A percentile compares a stretch with the other conserved stretches of the same genome.
These are phyloP conservation scores for Tenthredo distinguenda DNA, from an alignment of 2,888 invertebrate genomes.

Conservation along the genomic window DNA sequence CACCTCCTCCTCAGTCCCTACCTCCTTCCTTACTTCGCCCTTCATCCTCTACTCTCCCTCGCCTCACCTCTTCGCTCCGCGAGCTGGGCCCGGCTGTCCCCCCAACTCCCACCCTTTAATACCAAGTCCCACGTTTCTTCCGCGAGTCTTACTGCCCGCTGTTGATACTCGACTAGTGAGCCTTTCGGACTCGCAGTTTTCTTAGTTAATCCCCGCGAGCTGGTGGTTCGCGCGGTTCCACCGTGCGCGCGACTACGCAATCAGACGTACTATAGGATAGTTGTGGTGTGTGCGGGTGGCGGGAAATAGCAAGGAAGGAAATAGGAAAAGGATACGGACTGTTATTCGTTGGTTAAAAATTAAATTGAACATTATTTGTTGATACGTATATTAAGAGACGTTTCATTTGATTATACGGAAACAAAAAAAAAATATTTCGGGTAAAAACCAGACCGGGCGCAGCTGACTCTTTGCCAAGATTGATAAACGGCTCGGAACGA, in stretches of 20 bases:
- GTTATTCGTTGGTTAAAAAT: not conserved
- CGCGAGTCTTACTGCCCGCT: conserved; percentile 48
- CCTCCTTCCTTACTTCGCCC: conserved; percentile 22
- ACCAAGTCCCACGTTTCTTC: conserved; percentile 52
- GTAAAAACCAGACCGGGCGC: not conserved
- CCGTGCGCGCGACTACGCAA: not conserved
- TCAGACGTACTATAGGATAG: not conserved
- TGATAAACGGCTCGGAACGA: not conserved
- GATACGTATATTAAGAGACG: not conserved
- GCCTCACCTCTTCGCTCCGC: conserved; percentile 30
- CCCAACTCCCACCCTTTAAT: conserved; percentile 39
- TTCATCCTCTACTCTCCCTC: conserved; percentile 22
- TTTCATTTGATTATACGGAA: not conserved
- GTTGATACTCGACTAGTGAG: conserved; percentile 46
- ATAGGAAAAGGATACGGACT: not conserved
- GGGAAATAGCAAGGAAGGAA: not conserved
- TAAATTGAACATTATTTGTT: not conserved
- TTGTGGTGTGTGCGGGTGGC: conserved; percentile 37
- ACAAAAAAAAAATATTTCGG: not conserved
- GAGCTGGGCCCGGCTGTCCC: conserved; percentile 16
- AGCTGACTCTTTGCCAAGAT: not conserved
- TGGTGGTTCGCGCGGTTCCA: conserved; percentile 25
- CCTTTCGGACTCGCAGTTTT: conserved; percentile 40
- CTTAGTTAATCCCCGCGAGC: conserved; percentile 41
- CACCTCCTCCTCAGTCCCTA: not conserved